Evolutionary conservation across 2,113 vertebrate genomes (phyloP), one percentile per base, ranked within the genome.

Genomic region (Mesoclemmys tuberculata): DNA sequence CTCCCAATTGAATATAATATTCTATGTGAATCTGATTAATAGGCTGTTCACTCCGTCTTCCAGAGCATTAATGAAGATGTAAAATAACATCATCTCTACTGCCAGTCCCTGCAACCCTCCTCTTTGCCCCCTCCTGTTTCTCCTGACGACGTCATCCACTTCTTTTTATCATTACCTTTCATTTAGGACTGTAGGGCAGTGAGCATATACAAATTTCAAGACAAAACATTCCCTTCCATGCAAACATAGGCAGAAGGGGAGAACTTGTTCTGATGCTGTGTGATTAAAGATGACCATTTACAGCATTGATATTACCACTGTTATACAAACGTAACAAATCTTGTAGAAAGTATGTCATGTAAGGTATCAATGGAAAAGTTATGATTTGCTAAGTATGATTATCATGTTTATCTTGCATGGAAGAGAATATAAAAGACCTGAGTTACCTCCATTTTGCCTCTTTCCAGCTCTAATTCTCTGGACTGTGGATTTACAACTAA

Each of bases 21-120:
- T 58, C 27, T 64, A 6, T 71, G n/a, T 26, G 41, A 35, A 81
- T 85, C 38, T 88, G 74, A 10, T 84, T 21, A 64, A 27, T 31
- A 86, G 4, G 19, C 8, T 31, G 5, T 24, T 54, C 71, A 6
- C 0, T 24, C 12, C 6, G 77, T 90, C n/a, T 48, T 88, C 56
- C 88, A n/a, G 38, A n/a, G 80, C 41, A 54, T 13, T 5, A 84
- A 5, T 71, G 7, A 16, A 27, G 41, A 46, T 1, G 0, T 16
- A 82, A 14, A 18, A 92, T 18, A 56, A 10, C 35, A 81, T 41
- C 2, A 77, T 35, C 26, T 14, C 16, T 11, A 58, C n/a, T 48
- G 18, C 9, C 27, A 5, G 2, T 49, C 84, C 89, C 48, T 49
- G 22, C 92, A 89, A 19, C 0, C 0, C n/a, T 77, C 77, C 7